These are phyloP conservation scores for Xenopus borealis DNA, from an alignment of 2,113 vertebrate genomes.

Conservation along the genomic window DNA sequence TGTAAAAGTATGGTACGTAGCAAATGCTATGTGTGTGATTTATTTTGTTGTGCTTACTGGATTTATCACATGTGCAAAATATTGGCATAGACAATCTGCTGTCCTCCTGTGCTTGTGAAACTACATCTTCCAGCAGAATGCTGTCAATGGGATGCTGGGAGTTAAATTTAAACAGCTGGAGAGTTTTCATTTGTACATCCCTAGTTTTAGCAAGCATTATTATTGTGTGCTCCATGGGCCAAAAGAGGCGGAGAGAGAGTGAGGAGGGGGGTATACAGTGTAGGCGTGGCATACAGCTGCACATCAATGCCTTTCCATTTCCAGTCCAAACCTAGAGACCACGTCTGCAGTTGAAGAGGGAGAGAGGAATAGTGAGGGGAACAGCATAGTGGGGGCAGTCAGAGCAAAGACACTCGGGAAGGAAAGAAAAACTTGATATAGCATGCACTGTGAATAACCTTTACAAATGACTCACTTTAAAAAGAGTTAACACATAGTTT, in stretches of 20 bases:
- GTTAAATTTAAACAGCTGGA: too few species aligned
- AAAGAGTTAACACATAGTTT: not conserved
- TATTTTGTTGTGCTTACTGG: too few species aligned
- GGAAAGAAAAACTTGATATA: slow-evolving; percentile 1
- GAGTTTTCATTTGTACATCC: too few species aligned
- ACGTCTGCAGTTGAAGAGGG: slow-evolving; percentile 44
- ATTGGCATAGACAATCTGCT: too few species aligned
- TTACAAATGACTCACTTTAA: not conserved
- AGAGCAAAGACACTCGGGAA: slow-evolving; percentile 17
- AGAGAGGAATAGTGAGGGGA: slow-evolving; percentile 24
- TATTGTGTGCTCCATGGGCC: not conserved
- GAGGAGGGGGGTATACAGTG: not conserved
- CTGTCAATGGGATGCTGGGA: too few species aligned
- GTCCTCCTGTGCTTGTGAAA: too few species aligned
- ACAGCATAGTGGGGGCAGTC: slow-evolving; percentile 7
- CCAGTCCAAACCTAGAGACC: slow-evolving; percentile 21
- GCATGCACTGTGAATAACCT: not conserved
- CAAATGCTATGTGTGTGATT: too few species aligned
- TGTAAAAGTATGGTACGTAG: too few species aligned
- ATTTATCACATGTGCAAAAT: too few species aligned
- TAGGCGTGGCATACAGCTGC: not conserved
- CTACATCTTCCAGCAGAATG: too few species aligned
- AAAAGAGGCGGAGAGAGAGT: not conserved
- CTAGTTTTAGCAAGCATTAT: not conserved
- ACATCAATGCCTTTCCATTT: not conserved